Conservation (phyloP, 2,113 vertebrate species). For the Apus apus region DNA sequence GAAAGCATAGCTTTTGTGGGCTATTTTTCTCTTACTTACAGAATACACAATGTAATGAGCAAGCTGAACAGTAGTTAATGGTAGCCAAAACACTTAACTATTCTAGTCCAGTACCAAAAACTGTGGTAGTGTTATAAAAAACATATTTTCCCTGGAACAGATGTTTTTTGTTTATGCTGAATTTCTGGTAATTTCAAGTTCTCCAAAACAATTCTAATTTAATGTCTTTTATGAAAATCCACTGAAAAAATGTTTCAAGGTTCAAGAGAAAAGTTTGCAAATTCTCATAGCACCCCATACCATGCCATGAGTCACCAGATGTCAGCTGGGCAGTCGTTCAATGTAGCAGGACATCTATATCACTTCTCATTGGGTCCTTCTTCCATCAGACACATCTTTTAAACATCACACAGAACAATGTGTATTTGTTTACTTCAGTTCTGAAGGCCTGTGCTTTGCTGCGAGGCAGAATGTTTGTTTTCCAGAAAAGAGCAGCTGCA, state of each 20-base stretch:
- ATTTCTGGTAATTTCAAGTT: constrained; percentile 35
- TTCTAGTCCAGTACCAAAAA: constrained; percentile 33
- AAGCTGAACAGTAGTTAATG: constrained; percentile 52
- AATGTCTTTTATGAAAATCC: constrained; percentile 26
- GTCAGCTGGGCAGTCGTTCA: background rate
- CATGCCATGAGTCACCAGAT: background rate
- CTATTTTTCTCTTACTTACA: constrained; percentile 30
- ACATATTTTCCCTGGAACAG: background rate
- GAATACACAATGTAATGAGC: constrained; percentile 1
- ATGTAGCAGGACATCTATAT: background rate
- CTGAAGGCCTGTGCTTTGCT: constrained; percentile 21
- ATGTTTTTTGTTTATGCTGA: constrained; percentile 19
- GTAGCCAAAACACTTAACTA: constrained; percentile 20
- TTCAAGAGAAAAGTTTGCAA: background rate
- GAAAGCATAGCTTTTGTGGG: constrained; percentile 17
- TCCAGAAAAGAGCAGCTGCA: constrained; percentile 67
- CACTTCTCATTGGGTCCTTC: background rate
- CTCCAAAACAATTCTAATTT: constrained; percentile 53
- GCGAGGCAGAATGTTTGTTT: constrained; percentile 29
- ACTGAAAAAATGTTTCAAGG: background rate
- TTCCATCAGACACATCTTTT: constrained; percentile 16
- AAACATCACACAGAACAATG: constrained; percentile 25
- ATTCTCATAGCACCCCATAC: background rate
- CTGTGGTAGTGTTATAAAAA: constrained; percentile 2
- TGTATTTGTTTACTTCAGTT: constrained; percentile 32